Conservation (phyloP, 2,888 invertebrate genomes). For the Drosophila melanosoma region DNA sequence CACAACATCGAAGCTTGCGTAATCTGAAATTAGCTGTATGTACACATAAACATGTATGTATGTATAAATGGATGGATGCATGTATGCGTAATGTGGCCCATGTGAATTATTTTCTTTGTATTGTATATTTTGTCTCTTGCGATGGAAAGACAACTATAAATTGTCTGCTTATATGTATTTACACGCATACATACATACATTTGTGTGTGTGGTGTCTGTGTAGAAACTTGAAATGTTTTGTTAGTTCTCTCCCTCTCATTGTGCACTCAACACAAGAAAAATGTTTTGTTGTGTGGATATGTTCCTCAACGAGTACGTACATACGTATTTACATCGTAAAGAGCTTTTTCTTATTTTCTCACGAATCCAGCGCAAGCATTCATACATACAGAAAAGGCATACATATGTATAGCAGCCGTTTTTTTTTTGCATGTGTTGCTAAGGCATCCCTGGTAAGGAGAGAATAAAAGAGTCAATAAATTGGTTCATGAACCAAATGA, state of each 20-base stretch:
- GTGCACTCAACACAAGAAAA: constrained; percentile 13
- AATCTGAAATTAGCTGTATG: constrained; percentile 66
- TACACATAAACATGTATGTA: constrained; percentile 16
- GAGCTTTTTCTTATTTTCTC: constrained; percentile 30
- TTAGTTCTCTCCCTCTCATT: constrained; percentile 28
- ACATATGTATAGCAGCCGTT: constrained; percentile 19
- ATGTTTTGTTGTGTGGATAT: constrained; percentile 30
- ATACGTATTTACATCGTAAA: constrained; percentile 37
- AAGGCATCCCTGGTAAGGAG: constrained; percentile 47
- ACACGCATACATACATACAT: constrained; percentile 4
- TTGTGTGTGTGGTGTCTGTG: constrained; percentile 11
- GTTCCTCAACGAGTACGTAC: constrained; percentile 21
- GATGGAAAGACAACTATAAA: constrained; percentile 48
- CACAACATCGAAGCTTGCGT: constrained; percentile 65
- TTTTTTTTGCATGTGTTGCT: constrained; percentile 37
- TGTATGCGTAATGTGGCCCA: constrained; percentile 32
- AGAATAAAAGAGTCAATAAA: constrained; percentile 51
- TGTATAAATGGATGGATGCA: constrained; percentile 16
- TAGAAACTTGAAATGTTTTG: constrained; percentile 55
- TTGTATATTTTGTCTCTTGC: constrained; percentile 33
- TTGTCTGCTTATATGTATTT: constrained; percentile 17
- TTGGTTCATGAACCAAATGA: constrained; percentile 59
- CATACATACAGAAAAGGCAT: constrained; percentile 7
- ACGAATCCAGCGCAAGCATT: constrained; percentile 5
- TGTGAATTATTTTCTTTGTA: constrained; percentile 51